These are phyloP conservation scores for Tokudaia tokunoshimensis DNA, from an alignment of 2,797 vertebrate genomes.

Conservation along the genomic window DNA sequence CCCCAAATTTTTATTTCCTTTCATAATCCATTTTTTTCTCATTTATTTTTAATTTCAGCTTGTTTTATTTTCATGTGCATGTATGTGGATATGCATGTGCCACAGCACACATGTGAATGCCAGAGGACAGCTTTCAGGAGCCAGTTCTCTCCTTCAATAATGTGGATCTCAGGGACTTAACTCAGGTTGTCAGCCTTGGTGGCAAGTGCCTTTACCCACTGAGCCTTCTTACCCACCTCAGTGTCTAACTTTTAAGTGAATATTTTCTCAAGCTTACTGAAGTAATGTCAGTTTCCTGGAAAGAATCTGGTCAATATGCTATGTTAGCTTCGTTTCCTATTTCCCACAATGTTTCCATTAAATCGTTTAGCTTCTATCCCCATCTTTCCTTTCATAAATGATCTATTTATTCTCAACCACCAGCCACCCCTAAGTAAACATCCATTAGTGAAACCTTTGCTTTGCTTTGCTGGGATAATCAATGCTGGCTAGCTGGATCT, in stretches of 20 bases:
- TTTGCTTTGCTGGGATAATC: neutral
- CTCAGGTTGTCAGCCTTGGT: neutral
- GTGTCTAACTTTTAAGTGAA: neutral
- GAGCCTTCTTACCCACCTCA: neutral
- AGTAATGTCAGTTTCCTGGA: neutral
- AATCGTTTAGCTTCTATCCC: neutral
- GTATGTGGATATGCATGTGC: neutral
- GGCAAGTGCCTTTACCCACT: neutral
- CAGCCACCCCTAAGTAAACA: slow-evolving; percentile 25
- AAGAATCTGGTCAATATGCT: neutral
- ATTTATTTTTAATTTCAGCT: neutral
- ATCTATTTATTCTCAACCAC: neutral
- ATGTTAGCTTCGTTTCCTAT: neutral
- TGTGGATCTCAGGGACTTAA: neutral
- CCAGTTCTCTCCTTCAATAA: neutral
- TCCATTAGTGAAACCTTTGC: slow-evolving; percentile 5
- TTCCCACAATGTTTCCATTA: slow-evolving; percentile 30
- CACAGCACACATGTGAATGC: neutral
- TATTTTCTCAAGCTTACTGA: neutral
- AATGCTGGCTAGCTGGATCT: neutral
- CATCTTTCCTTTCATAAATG: neutral
- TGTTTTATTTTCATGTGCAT: neutral
- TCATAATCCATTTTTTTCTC: neutral
- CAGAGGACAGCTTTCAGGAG: neutral
- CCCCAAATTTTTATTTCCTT: neutral